Evolutionary conservation across 2,113 vertebrate species (phyloP), one percentile per base, ranked within the genome.

Genomic region (Microcebus tavaratra): DNA sequence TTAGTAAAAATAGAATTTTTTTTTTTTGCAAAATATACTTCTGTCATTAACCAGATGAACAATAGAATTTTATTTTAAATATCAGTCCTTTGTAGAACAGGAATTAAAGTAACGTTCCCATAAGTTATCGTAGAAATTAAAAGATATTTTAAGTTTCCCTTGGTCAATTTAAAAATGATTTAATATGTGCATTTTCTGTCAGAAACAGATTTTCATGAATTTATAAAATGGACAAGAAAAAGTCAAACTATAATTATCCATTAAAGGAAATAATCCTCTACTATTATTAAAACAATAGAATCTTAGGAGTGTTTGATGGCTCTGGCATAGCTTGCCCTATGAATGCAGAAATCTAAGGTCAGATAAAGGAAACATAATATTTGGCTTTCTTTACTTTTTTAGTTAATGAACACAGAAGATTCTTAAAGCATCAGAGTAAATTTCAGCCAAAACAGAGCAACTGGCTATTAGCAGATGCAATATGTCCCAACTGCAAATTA

Each of bases 121-220:
- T 92, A 88, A 80, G 39, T 85, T 96, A 96, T 75, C 81, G 61
- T 76, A n/a, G 20, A 82, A 88, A 87, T 68, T 85, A 86, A 97
- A 96, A 78, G 31, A n/a, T 88, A 88, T 31, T 78, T 94, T 94
- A 90, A 84, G 23, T 75, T 96, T 93, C 45, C 45, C 25, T 61
- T 91, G 84, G 63, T 90, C 36, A 88, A 72, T 65, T 96, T 92
- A 67, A 94, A 97, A 86, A 65, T 39, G 3, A 83, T 89, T 87
- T 20, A 80, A 29, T 57, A 8, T 75, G 12, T 86, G 5, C 50
- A 70, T 80, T 75, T 96, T 90, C 86, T 94, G 13, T 81, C 80
- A 57, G 18, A 95, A 94, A 85, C 21, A 70, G n/a, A 79, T 95
- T 97, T 92, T 95, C 8, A 57, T 81, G 42, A 88, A 93, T 96